Evolutionary conservation across 2,797 vertebrate species (phyloP), one percentile per base, ranked within the genome.

Genomic region (Melanogrammus aeglefinus): DNA sequence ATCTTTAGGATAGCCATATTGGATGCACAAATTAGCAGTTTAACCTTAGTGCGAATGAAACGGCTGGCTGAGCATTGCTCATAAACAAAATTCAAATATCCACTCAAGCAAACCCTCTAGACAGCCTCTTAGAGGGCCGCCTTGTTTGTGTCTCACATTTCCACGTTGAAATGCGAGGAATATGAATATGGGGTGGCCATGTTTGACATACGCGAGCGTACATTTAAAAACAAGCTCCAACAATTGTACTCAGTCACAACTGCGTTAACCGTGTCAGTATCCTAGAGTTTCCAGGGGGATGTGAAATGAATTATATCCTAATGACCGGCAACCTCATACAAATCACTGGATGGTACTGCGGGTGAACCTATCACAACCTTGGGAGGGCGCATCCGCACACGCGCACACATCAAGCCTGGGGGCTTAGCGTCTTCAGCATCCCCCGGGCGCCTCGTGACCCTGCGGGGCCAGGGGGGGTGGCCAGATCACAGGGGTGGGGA

Each of bases 41-140:
- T 81, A 80, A 69, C 80, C 75, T 80, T 72, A 80, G 77, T 85
- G 41, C 80, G 81, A 80, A 80, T 83, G 79, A 82, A 83, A 83
- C 77, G 79, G 83, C 75, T 83, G 73, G 77, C 69, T 76, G 71
- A 85, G 73, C 75, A 74, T 85, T 83, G 76, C 86, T 84, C 81
- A 84, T 85, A 87, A 90, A 88, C 86, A 88, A 77, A 90, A 89
- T 86, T 82, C 80, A 86, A 87, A 85, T 76, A 78, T 89, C 70
- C 83, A 86, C 86, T 87, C 78, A 66, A 88, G 63, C 77, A 81
- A 82, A 33, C 85, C 88, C 78, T 73, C 83, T 80, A 76, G 76
- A 77, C 77, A 21, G 57, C 63, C n/a, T 44, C 76, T 72, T 76
- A 82, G 74, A 38, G 33, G 18, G 27, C 83, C 83, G 41, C 51